Evolutionary conservation across 2,888 invertebrate genomes (phyloP), one percentile per base, ranked within the genome.

Genomic region (Meiosimyza decipiens): DNA sequence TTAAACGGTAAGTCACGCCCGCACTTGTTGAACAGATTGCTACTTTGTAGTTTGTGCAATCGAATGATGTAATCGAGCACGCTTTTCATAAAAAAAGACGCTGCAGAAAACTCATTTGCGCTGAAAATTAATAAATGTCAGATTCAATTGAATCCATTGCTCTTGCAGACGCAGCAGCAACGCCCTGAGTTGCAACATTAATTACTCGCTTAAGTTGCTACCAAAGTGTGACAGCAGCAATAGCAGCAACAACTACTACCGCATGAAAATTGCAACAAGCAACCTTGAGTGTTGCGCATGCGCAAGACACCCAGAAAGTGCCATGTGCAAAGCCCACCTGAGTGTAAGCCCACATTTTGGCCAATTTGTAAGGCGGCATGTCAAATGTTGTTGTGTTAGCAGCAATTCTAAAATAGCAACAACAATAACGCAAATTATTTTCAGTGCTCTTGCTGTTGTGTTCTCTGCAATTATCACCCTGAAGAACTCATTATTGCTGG

Each of bases 201-300:
- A 75, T 74, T 71, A 72, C 69, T 50, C 66, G 69, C 57, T 68
- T 6, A n/a, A 12, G 47, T 69, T 18, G 64, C 64, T 13, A 49
- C 51, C 54, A 59, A 51, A 5, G 49, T 28, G 28, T 28, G 28
- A 50, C 15, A 15, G 51, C 18, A 60, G 47, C 47, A 49, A 51
- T 50, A 59, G 15, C 60, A 62, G 49, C 51, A 52, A 70, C 49
- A 33, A 63, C 15, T 71, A 59, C 40, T 50, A 50, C 50, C 33
- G 51, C 69, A 49, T 65, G 60, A 72, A 13, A 54, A 16, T 18
- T 18, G n/a, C 52, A 55, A 57, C n/a, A 18, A 50, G 22, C 28
- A 70, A 63, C 70, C 70, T 70, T 70, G 62, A 52, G 40, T 13
- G 16, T 15, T n/a, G 59, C 60, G 40, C 67, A 40, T 66, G 66